Percentiles rank a stretch among this genome's conserved stretches.
Evolutionary conservation across 2,797 vertebrate genomes (phyloP).

Genomic region (Eulemur coronatus): DNA sequence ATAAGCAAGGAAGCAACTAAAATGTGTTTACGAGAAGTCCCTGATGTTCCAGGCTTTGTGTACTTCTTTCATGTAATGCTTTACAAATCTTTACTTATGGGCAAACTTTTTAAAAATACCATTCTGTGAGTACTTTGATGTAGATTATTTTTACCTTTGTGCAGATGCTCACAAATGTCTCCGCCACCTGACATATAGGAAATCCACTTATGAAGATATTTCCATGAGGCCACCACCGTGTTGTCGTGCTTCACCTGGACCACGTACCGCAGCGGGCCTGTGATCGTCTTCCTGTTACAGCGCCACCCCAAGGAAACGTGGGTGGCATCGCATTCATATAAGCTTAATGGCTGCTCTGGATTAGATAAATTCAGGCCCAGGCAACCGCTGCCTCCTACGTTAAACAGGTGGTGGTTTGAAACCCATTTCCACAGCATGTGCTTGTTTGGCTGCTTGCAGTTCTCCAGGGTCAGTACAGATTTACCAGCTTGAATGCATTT

Average conservation of each 20-base stretch:
- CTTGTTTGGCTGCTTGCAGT: slow-evolving; percentile 87
- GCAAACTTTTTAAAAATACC: not conserved
- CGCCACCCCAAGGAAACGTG: slow-evolving; percentile 89
- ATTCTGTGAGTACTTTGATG: not conserved
- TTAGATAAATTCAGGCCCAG: slow-evolving; percentile 90
- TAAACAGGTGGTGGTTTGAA: slow-evolving; percentile 92
- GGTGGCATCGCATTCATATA: slow-evolving; percentile 89
- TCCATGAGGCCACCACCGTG: slow-evolving; percentile 86
- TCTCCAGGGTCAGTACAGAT: slow-evolving; percentile 86
- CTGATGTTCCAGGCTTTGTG: not conserved
- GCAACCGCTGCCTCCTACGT: slow-evolving; percentile 89
- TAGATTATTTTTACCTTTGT: slow-evolving; percentile 88
- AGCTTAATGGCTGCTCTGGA: slow-evolving; percentile 84
- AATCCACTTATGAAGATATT: slow-evolving; percentile 86
- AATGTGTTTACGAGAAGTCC: not conserved
- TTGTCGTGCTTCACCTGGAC: slow-evolving; percentile 79
- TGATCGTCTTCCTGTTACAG: slow-evolving; percentile 87
- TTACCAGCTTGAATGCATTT: slow-evolving; percentile 87
- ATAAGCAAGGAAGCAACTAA: not conserved
- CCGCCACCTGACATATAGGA: slow-evolving; percentile 86
- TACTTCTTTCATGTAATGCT: not conserved
- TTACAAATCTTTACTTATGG: not conserved
- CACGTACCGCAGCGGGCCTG: slow-evolving; percentile 87
- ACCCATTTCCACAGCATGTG: slow-evolving; percentile 97
- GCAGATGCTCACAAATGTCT: slow-evolving; percentile 90